Evolutionary conservation across 2,888 invertebrate genomes (phyloP).

Genomic region (Priapulus caudatus): DNA sequence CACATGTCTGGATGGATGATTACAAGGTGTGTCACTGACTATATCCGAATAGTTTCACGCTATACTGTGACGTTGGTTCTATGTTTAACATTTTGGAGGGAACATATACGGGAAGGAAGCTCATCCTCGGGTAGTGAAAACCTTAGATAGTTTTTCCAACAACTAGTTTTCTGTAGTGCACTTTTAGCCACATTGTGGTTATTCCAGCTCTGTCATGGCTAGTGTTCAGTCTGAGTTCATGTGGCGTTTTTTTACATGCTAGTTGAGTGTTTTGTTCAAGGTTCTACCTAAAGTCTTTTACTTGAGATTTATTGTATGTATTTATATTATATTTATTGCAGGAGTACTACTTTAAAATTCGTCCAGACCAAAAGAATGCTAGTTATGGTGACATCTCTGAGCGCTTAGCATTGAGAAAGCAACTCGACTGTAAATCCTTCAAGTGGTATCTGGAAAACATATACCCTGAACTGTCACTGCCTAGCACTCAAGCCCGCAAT

Average conservation of each 20-base stretch:
- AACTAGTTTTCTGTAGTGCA: background rate
- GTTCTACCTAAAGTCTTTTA: background rate
- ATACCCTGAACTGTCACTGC: slow-evolving; percentile 64
- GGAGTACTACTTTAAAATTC: slow-evolving; percentile 59
- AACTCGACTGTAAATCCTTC: slow-evolving; percentile 65
- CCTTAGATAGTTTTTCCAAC: too few relatives aligned
- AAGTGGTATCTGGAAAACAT: slow-evolving; percentile 74
- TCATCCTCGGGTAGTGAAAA: too few relatives aligned
- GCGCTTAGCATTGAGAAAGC: slow-evolving; percentile 55
- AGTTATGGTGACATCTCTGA: slow-evolving; percentile 66
- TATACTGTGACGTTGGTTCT: too few relatives aligned
- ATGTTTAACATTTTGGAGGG: too few relatives aligned
- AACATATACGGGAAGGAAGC: too few relatives aligned
- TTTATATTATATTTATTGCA: slow-evolving; percentile 37
- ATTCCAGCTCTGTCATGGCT: too few relatives aligned
- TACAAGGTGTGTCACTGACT: slow-evolving; percentile 50
- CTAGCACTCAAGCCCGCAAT: slow-evolving; percentile 38
- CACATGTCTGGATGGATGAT: slow-evolving; percentile 93
- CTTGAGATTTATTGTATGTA: background rate
- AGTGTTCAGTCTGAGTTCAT: too few relatives aligned
- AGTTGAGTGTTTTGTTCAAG: slow-evolving; percentile 6
- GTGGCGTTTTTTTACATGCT: too few relatives aligned
- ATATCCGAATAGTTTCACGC: background rate
- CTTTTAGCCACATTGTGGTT: too few relatives aligned
- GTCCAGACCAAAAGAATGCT: slow-evolving; percentile 45